Percentiles rank a stretch among this genome's conserved stretches.
Evolutionary conservation across 2,888 invertebrate genomes (phyloP).

Genomic region (Atrina japonica): DNA sequence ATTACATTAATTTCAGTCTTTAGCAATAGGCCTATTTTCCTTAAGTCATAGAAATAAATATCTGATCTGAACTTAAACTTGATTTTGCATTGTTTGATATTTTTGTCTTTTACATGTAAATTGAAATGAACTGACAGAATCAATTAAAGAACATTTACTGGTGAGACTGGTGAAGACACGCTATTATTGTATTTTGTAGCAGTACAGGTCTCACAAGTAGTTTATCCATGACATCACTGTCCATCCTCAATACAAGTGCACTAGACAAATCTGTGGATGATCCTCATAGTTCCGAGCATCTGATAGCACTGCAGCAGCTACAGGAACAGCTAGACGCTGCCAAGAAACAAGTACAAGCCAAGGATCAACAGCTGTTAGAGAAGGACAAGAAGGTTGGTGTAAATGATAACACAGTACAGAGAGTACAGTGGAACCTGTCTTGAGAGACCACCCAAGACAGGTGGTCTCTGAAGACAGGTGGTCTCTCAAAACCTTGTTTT

Average conservation of each 20-base stretch:
- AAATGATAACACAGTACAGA: too few relatives aligned
- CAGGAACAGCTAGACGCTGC: constrained; percentile 95
- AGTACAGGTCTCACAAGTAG: constrained; percentile 18
- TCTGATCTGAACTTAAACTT: too few relatives aligned
- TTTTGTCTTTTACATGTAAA: too few relatives aligned
- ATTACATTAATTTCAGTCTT: too few relatives aligned
- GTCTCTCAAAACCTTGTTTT: too few relatives aligned
- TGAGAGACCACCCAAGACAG: too few relatives aligned
- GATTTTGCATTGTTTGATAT: too few relatives aligned
- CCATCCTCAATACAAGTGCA: constrained; percentile 33
- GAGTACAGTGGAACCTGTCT: too few relatives aligned
- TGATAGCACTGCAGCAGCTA: constrained; percentile 96
- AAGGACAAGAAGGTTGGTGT: constrained; percentile 92
- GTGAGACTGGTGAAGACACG: too few relatives aligned
- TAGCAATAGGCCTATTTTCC: too few relatives aligned
- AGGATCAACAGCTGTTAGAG: constrained; percentile 91
- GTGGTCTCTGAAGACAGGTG: too few relatives aligned
- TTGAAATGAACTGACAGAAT: background rate
- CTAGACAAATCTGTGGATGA: constrained; percentile 62
- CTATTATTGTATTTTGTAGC: background rate
- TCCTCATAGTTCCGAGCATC: constrained; percentile 82
- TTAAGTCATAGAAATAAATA: too few relatives aligned
- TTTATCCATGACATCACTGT: constrained; percentile 28
- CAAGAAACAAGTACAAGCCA: constrained; percentile 91
- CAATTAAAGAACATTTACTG: background rate